Base-by-base conservation (phyloP, 35 echinoderm and acorn worm species). In the Acanthaster planci region DNA sequence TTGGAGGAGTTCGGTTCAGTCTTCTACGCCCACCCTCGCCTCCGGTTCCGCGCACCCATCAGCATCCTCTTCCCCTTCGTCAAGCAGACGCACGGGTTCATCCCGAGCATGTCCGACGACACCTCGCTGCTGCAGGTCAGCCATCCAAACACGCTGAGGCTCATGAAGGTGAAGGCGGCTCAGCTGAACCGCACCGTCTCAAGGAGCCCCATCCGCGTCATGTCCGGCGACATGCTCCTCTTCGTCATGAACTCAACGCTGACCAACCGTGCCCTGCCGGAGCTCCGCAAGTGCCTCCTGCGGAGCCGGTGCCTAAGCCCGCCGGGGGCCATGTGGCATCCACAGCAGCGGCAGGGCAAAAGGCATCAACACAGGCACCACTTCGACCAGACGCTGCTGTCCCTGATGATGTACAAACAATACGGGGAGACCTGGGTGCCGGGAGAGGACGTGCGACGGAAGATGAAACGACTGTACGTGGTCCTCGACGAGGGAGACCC, bases 1-100 rank as follows among this genome's bases (percentile, higher is more conserved):
- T 22, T 85, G 18, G 53, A 85, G 27, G 84, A 85, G 50, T 85
- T 75, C 72, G 84, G 84, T 39, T 68, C 84, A 0, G 54, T 58
- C 35, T 85, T 75, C 60, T 64, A 64, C 19, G 84, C 84, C 15
- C 56, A 85, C 39, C 84, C 84, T 38, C 60, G 39, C 38, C 32
- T 76, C 19, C 29, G 84, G 15, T 85, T 85, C 36, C 16, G 84
- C 22, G 67, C 58, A 5, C 67, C 84, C 37, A 58, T 85, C 34
- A 76, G 47, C 84, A 68, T 42, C 60, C 57, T 85, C 8, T 75
- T 64, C 14, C 84, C 84, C 8, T 75, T 42, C 59, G 40, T 52
- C 23, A 35, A 37, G 16, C 40, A 68, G 38, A 72, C 39, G n/a
- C 67, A 85, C 30, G 84, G 84, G 22, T 31, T 85, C 39, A 38